Evolutionary conservation across 2,113 vertebrate genomes (phyloP), one percentile per base, ranked within the genome.

Genomic region (Ceyx cyanopectus): DNA sequence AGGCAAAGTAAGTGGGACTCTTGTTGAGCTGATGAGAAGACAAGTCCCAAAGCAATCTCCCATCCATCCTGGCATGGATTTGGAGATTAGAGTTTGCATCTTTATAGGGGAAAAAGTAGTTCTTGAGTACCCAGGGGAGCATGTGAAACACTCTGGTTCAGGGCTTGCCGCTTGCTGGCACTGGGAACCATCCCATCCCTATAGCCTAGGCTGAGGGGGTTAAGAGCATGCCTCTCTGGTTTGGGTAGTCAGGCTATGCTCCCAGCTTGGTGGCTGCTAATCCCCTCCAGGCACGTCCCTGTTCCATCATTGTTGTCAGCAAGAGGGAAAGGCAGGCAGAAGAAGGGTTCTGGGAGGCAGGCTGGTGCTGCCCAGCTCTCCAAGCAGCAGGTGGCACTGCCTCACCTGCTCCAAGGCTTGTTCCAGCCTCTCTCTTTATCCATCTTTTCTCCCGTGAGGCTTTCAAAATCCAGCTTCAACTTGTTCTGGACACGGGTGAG

Each of bases 11-110:
- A 95, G 57, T 18, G 26, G 32, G 41, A 41, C 72, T 94, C 20
- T 90, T 89, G 89, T 85, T 81, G 72, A 92, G 57, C 63, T 77
- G 85, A 87, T 75, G 40, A 82, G 87, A 94, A 91, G 34, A 81
- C 77, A 87, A 87, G 14, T 85, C 75, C 79, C 87, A 79, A 67
- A 80, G 81, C 68, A 74, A 82, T 27, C 19, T 91, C 77, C 16
- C 10, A 15, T 88, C 57, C 29, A 34, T 34, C 9, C 34, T 9
- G 6, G 29, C 27, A 29, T 24, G 56, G 51, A 43, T 48, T 77
- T 91, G 60, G 60, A 67, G 60, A 56, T 53, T 22, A 41, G 62
- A 85, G 68, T 70, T 78, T 12, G 21, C 56, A 69, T 66, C 43
- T 58, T 77, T 34, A 20, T 23, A 46, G 30, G 32, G 30, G 57